Evolutionary conservation across 2,797 vertebrate species (phyloP), one percentile per base, ranked within the genome.

Genomic region (Pelodytes ibericus): DNA sequence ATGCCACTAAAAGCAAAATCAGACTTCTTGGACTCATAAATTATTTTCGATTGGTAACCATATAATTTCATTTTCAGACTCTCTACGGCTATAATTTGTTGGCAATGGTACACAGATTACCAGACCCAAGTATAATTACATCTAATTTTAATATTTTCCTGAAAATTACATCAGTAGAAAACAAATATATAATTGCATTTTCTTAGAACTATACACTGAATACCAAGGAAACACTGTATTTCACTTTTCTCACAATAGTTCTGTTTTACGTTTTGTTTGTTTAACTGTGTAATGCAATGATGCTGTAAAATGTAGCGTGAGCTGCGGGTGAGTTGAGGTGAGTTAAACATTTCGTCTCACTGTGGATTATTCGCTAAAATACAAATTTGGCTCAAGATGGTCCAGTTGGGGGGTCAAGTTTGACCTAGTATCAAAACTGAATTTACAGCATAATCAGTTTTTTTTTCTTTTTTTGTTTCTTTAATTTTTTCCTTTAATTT

Each of bases 161-260:
- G 49, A 53, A 22, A 53, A 53, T 53, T 53, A 53, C 49, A 53
- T 24, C 49, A 53, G 16, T 53, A 53, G 49, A 53, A 4, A 27
- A 56, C 59, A 15, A 13, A 49, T 29, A 8, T 31, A 25, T 16
- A 71, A 57, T 22, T 60, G 16, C 59, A 11, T 71, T 71, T 69
- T 71, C 39, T 59, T 25, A 71, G 18, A 13, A 44, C 18, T 0
- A 44, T 44, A 44, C 18, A 10, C 41, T 44, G 41, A 60, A 29
- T 30, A 16, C 58, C 5, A 60, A 18, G 13, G 9, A 60, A n/a
- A 8, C 27, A 11, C 15, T 2, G n/a, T 60, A 7, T 30, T 29
- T 29, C 8, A 18, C 15, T 29, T 30, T 29, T 15, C n/a, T n/a
- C n/a, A n/a, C n/a, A n/a, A n/a, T n/a, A n/a, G n/a, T n/a, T 44